These are phyloP conservation scores for Polyploca ridens DNA, from an alignment of 2,888 invertebrate genomes.

Conservation along the genomic window DNA sequence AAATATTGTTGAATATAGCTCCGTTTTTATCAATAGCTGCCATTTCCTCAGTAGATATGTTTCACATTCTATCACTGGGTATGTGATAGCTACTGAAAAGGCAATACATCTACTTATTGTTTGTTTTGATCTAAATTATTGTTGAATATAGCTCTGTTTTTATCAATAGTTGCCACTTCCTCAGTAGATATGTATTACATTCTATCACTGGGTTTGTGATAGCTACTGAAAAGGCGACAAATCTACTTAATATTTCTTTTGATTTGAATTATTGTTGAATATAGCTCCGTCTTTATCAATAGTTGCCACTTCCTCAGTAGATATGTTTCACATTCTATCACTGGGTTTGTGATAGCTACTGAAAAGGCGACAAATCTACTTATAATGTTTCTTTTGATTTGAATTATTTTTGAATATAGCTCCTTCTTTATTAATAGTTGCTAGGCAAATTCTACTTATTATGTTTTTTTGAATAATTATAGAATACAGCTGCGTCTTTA, in stretches of 20 bases:
- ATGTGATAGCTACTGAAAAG: slow-evolving; percentile 23
- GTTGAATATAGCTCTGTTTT: too few species aligned
- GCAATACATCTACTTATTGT: too few species aligned
- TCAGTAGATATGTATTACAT: slow-evolving; percentile 20
- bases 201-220: slow-evolving; percentile 39
- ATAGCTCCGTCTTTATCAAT: slow-evolving; percentile 11
- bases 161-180: too few species aligned
- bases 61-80: slow-evolving; percentile 31
- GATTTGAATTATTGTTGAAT: too few species aligned
- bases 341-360: slow-evolving; percentile 36
- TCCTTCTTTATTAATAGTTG: too few species aligned
- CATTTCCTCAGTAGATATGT: slow-evolving; percentile 33
- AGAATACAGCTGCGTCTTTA: not conserved
- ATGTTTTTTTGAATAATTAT: too few species aligned
- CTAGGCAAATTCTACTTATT: too few species aligned
- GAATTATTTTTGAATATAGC: too few species aligned
- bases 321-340: slow-evolving; percentile 38
- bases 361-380: slow-evolving; percentile 16
- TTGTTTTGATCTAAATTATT: too few species aligned
- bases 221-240: slow-evolving; percentile 20
- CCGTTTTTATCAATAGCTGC: slow-evolving; percentile 16
- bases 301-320: slow-evolving; percentile 27
- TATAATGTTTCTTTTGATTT: too few species aligned
- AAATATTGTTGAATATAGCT: too few species aligned
- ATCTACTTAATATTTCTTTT: too few species aligned